Evolutionary conservation across 2,888 invertebrate species (phyloP), one percentile per base, ranked within the genome.

Genomic region (Zhuqinia jingwanae): DNA sequence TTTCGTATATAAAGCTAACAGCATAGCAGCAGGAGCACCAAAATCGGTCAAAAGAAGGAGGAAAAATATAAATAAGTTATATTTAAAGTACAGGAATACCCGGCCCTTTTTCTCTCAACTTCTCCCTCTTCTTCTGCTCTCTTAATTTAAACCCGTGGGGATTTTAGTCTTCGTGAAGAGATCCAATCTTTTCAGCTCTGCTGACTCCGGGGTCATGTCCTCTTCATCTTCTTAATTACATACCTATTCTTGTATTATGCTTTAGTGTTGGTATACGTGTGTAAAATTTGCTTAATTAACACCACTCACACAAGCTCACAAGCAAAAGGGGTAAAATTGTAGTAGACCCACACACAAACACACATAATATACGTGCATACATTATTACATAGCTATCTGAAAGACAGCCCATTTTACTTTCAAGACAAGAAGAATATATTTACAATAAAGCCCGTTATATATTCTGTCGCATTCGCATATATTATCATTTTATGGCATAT

Each of bases 181-280:
- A 36, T 42, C n/a, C n/a, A n/a, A n/a, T n/a, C 36, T 65, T 8
- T 42, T 36, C 65, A 36, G 17, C 10, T 60, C 6, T 60, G 22
- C 58, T 58, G 58, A 10, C 20, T 17, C 20, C 30, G 75, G 56
- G 75, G 75, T 75, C 75, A 56, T 75, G 75, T 56, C 75, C 75
- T 75, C 75, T 75, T 75, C 36, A 36, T 75, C 75, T 75, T 30
- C 30, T 75, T 75, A 75, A 75, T 75, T 75, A 75, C 17, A 75
- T 27, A 75, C 36, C 70, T 70, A 70, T 75, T 45, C 68, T 36
- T 58, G 50, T 30, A 22, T 45, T 17, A 13, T 6, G 6, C 70
- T 25, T 70, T 20, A 1, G 0, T 27, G 47, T 27, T 68, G 30
- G 56, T 75, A 53, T 20, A 20, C 42, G 36, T 36, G 36, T 75